phyloP scores from a whole-genome alignment of 2,888 invertebrate species.

The Chymomyza caudatula region DNA sequence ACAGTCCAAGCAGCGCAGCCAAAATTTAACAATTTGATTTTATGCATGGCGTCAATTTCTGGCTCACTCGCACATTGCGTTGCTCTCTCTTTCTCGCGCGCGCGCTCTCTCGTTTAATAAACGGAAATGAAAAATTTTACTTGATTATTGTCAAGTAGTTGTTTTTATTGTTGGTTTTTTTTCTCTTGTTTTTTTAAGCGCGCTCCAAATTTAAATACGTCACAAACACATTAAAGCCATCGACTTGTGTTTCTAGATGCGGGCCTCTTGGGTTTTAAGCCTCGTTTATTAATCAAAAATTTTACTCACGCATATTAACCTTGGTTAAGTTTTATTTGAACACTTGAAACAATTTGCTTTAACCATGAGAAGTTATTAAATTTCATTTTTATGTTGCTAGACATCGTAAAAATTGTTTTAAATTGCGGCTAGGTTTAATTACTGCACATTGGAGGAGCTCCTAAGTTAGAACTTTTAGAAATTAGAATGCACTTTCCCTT shows the following conservation, averaged over 20 bases:
- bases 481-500: too few relatives aligned
- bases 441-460: too few relatives aligned
- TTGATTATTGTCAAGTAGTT: conserved; percentile 68
- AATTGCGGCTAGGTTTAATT: not conserved
- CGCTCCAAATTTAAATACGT: conserved; percentile 18
- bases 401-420: not conserved
- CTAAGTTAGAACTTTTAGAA: not conserved
- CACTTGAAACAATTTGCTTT: not conserved
- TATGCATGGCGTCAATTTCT: conserved; percentile 8
- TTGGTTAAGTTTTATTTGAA: conserved; percentile 21
- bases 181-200: conserved; percentile 20
- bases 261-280: conserved; percentile 37
- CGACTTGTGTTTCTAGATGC: conserved; percentile 32
- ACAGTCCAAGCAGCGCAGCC: conserved; percentile 1
- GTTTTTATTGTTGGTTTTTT: conserved; percentile 19
- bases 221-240: not conserved
- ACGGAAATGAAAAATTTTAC: conserved; percentile 72
- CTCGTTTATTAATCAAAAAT: conserved; percentile 10
- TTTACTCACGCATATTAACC: conserved; percentile 65
- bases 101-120: conserved; percentile 50
- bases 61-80: conserved; percentile 2
- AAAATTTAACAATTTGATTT: conserved; percentile 7
- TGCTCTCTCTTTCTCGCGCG: conserved; percentile 1
- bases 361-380: not conserved
- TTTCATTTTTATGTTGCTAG: not conserved